These are phyloP conservation scores for Dryomyza anilis DNA, from an alignment of 2,888 invertebrate genomes.

Conservation along the genomic window DNA sequence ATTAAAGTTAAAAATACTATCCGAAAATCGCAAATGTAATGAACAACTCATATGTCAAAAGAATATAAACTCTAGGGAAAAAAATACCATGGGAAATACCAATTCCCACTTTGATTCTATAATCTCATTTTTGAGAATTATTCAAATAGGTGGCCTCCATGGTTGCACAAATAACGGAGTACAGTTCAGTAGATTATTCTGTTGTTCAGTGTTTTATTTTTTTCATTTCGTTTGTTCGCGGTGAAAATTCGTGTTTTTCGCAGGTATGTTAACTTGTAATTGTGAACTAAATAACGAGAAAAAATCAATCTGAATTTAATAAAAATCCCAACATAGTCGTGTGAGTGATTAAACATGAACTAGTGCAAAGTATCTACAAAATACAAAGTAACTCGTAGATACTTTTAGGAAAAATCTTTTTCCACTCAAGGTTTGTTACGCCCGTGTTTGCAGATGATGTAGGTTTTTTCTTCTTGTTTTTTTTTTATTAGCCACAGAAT, in stretches of 20 bases:
- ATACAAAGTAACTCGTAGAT: neutral
- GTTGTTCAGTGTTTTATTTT: neutral
- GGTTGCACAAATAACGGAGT: constrained; percentile 17
- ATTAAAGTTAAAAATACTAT: too few species aligned
- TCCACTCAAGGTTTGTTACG: constrained; percentile 2
- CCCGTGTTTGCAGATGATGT: neutral
- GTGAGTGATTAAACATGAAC: neutral
- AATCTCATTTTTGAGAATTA: too few species aligned
- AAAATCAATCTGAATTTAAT: neutral
- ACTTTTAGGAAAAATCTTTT: neutral
- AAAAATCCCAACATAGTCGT: neutral
- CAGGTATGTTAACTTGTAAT: constrained; percentile 19
- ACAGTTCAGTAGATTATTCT: neutral
- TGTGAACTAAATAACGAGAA: too few species aligned
- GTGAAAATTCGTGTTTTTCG: constrained; percentile 20
- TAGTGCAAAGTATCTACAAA: neutral
- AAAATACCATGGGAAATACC: too few species aligned
- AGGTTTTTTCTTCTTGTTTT: neutral
- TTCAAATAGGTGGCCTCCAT: too few species aligned
- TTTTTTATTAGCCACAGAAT: neutral
- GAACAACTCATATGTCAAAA: too few species aligned
- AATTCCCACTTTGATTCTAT: too few species aligned
- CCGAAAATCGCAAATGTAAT: too few species aligned
- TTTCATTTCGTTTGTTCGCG: neutral
- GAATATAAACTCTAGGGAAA: too few species aligned